These are phyloP conservation scores for Dryas iulia DNA, from an alignment of 1,140 invertebrate genomes.

Conservation along the genomic window DNA sequence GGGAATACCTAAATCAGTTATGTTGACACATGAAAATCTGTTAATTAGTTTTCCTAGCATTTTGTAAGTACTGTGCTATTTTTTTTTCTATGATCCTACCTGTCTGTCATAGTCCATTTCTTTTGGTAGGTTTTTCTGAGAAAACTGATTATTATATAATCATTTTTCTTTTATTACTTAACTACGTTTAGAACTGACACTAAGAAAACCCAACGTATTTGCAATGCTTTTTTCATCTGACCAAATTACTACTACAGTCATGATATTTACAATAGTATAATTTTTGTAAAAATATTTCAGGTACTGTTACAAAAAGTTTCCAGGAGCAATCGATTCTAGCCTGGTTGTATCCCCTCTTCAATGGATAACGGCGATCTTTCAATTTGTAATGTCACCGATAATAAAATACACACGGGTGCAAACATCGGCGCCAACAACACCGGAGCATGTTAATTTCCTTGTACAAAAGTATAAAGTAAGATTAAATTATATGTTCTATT, in stretches of 20 bases:
- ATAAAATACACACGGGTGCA: slow-evolving; percentile 33
- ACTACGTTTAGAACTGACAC: no score
- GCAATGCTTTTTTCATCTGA: no score
- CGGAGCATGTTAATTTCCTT: slow-evolving; percentile 34
- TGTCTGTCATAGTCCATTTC: no score
- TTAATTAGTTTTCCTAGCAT: slow-evolving; percentile 5
- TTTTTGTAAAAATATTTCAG: no score
- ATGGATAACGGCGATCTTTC: slow-evolving; percentile 37
- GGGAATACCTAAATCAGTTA: slow-evolving; percentile 42
- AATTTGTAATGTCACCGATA: slow-evolving; percentile 30
- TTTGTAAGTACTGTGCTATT: slow-evolving; percentile 8
- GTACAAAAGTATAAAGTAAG: slow-evolving; percentile 44
- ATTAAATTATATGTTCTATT: no score
- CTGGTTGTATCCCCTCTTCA: slow-evolving; percentile 39
- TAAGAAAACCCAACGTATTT: no score
- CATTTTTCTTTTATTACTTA: no score
- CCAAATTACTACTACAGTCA: no score
- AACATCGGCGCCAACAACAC: slow-evolving; percentile 29
- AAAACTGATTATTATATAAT: no score
- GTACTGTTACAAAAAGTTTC: slow-evolving; percentile 19
- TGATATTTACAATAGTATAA: background rate
- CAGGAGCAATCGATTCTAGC: slow-evolving; percentile 25
- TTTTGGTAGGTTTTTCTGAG: no score
- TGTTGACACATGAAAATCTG: slow-evolving; percentile 39
- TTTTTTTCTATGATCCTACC: no score